Evolutionary conservation across 2,888 invertebrate genomes (phyloP), one percentile per base, ranked within the genome.

Genomic region (Lepidochrysops patricia): DNA sequence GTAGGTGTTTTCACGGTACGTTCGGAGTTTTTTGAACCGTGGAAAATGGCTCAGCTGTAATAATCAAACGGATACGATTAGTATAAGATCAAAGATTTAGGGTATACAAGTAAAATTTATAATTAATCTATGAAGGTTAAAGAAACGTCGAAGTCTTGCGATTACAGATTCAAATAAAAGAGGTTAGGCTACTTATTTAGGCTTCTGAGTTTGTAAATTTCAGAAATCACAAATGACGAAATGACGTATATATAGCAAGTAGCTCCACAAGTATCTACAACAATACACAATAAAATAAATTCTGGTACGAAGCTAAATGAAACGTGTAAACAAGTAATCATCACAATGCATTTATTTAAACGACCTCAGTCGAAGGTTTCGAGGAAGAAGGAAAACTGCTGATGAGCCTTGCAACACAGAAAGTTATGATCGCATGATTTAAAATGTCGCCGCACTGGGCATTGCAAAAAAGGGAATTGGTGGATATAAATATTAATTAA

Each of bases 321-420:
- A 54, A 32, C 9, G 5, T 49, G 48, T 29, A 32, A 32, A 54
- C 19, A 32, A 54, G 32, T 19, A 32, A 54, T 4, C 12, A 52
- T 32, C 32, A 4, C 54, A 29, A 52, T 59, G 25, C 34, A 52
- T 23, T 50, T 26, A 27, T 59, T 29, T 59, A 76, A 75, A 74
- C 66, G 68, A 71, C 59, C 60, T 60, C 57, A n/a, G 37, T 7
- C 75, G 84, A 82, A 87, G 86, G 87, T 76, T 80, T 80, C 54
- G 74, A 83, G 86, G 85, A 86, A 87, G 79, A 70, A 84, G 88
- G 85, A 87, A 86, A 84, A 78, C 61, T 60, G 26, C 52, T 23
- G 52, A 52, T 54, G 54, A 54, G 54, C 54, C 54, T 62, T 62
- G 72, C 71, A 68, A 73, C 68, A 67, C 75, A 68, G 76, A 43